A percentile compares a stretch with the other conserved stretches of the same genome.
phyloP scores from a whole-genome alignment of 2,888 invertebrate genomes.

The Drepanosiphum platanoidis region DNA sequence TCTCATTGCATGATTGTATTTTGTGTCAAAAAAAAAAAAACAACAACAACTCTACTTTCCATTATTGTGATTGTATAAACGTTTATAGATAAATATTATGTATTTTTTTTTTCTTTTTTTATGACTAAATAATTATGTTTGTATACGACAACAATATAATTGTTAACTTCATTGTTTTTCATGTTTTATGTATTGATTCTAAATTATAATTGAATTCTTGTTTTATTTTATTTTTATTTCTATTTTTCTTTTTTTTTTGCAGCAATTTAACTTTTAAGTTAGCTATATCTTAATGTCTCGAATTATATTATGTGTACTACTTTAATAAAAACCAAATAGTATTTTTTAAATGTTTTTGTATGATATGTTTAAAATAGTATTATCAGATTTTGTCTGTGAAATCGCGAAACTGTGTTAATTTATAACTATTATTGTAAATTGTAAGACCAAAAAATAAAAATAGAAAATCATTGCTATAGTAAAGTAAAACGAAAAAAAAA shows the following conservation, averaged over 20 bases:
- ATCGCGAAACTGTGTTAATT: too few relatives aligned
- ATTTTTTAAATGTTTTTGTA: not conserved
- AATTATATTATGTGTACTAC: not conserved
- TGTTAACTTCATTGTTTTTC: slow-evolving; percentile 5
- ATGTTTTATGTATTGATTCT: not conserved
- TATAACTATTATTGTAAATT: too few relatives aligned
- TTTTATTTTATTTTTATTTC: not conserved
- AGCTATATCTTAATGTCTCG: not conserved
- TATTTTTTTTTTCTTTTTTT: not conserved
- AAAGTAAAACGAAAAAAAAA: too few relatives aligned
- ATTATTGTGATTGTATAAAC: slow-evolving; percentile 12
- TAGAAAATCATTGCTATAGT: too few relatives aligned
- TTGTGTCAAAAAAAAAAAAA: slow-evolving; percentile 12
- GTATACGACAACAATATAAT: not conserved
- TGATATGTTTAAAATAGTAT: not conserved
- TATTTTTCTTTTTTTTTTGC: slow-evolving; percentile 1
- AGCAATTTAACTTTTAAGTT: slow-evolving; percentile 5
- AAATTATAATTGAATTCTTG: too few relatives aligned
- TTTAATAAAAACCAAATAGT: slow-evolving; percentile 28
- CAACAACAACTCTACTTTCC: not conserved
- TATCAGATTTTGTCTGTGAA: too few relatives aligned
- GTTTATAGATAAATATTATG: not conserved
- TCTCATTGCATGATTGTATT: slow-evolving; percentile 3
- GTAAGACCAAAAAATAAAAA: too few relatives aligned
- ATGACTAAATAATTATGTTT: not conserved